A percentile compares a stretch with the other conserved stretches of the same genome.
These are phyloP conservation scores for Diogma glabrata DNA, from an alignment of 2,888 invertebrate species.

Conservation along the genomic window DNA sequence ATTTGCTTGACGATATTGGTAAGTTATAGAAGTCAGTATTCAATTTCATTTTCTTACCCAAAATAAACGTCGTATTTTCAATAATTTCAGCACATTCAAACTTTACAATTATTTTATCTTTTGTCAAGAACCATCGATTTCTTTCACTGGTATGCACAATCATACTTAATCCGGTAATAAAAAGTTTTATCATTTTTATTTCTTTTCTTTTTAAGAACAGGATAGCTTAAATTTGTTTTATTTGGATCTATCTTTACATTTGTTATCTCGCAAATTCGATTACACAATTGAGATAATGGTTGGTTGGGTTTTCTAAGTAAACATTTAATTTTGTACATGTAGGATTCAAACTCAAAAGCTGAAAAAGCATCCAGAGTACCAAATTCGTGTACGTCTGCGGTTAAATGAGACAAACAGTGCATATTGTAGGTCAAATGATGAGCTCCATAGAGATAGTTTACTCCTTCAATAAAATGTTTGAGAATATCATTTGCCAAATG, in stretches of 20 bases:
- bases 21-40: neutral
- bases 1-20: neutral
- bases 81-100: neutral
- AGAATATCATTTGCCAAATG: neutral
- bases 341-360: neutral
- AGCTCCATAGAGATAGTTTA: neutral
- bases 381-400: constrained; percentile 13
- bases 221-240: too few relatives aligned
- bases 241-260: neutral
- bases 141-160: too few relatives aligned
- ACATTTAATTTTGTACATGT: neutral
- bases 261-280: constrained; percentile 15
- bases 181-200: too few relatives aligned
- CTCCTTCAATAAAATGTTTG: neutral
- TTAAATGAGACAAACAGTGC: neutral
- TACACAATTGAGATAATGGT: constrained; percentile 19
- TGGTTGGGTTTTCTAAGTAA: constrained; percentile 6
- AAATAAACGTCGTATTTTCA: neutral
- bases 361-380: constrained; percentile 11
- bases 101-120: neutral
- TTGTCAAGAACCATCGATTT: neutral
- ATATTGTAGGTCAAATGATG: neutral
- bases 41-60: neutral
- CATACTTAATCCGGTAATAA: too few relatives aligned
- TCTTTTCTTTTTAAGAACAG: too few relatives aligned